Evolutionary conservation across 2,797 vertebrate species (phyloP), one percentile per base, ranked within the genome.

Genomic region (Borostomias antarcticus): DNA sequence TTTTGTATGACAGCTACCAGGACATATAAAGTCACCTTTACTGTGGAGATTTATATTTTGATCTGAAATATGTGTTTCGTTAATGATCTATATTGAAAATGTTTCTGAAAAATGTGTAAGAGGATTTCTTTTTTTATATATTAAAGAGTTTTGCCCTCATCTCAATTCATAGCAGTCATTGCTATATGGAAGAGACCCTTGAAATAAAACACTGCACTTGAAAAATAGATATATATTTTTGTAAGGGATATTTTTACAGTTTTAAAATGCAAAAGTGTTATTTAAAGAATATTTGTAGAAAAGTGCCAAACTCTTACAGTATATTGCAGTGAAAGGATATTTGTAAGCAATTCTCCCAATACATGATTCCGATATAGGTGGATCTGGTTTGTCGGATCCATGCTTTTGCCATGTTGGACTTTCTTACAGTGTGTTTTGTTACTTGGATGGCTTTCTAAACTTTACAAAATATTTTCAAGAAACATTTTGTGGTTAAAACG

Each of bases 231-330:
- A 47, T 17, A 58, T 29, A 40, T 48, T 54, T 35, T 57, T 66
- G 57, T 66, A 53, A 26, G 26, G 4, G 17, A 29, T 29, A 56
- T 70, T 33, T 51, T 26, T 53, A 71, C 43, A 54, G 74, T 48
- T 61, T 77, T 58, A 43, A 32, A 82, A 47, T 67, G 75, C 62
- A 80, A 89, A 23, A 81, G 54, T 79, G 73, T 80, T 10, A 60
- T 75, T 72, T 72, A 66, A 77, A 71, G 35, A 9, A 37, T 64
- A 63, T 84, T 69, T 64, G 70, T 70, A 79, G 64, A 51, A 61
- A 52, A 64, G 56, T 77, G 82, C 78, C 79, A 82, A 83, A 84
- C 71, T 50, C 84, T 84, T n/a, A n/a, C n/a, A n/a, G n/a, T 85
- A 76, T 85, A 87, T 84, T 63, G 21, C 74, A 68, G 76, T 85